Evolutionary conservation across 2,888 invertebrate genomes (phyloP), one percentile per base, ranked within the genome.

Genomic region (Chironomus riparius): DNA sequence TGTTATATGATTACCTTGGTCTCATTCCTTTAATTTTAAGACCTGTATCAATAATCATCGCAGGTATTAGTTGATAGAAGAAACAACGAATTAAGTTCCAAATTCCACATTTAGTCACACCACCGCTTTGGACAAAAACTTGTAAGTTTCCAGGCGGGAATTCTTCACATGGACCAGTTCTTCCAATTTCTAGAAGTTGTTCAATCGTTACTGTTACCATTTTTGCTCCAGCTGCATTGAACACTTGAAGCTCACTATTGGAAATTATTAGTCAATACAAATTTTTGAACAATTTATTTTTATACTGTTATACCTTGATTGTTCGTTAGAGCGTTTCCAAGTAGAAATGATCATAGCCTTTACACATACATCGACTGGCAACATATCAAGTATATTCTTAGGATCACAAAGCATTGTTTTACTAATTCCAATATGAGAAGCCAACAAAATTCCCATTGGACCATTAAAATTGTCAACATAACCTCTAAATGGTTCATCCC

Each of bases 391-490:
- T 3, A 86, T 84, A 0, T 88, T 82, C 0, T 86, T 81, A 0
- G 86, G 83, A 65, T 89, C 86, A 0, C 87, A 86, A 78, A 87
- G 88, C 78, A 90, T 81, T 4, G 90, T 89, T 7, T 92, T 87
- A 78, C 95, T 83, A 2, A 95, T 87, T 12, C 95, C 89, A 73
- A 81, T 91, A 0, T 92, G 92, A 72, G 88, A 86, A 0, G 90
- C 93, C 0, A 90, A 83, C 77, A 93, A 80, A 71, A 93, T 83
- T 0, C 89, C 95, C 65, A 91, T 90, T 0, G 96, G 95, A 0
- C 97, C 97, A 81, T 97, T 97, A 78, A 93, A 92, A 81, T 95
- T 97, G 80, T 97, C 97, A 10, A 94, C 68, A 28, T 96, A 98
- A 13, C 71, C 74, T 7, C 47, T 22, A 0, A 89, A 77, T 0